phyloP scores from a whole-genome alignment of 2,797 vertebrate genomes.

The Macropus fuliginosus region DNA sequence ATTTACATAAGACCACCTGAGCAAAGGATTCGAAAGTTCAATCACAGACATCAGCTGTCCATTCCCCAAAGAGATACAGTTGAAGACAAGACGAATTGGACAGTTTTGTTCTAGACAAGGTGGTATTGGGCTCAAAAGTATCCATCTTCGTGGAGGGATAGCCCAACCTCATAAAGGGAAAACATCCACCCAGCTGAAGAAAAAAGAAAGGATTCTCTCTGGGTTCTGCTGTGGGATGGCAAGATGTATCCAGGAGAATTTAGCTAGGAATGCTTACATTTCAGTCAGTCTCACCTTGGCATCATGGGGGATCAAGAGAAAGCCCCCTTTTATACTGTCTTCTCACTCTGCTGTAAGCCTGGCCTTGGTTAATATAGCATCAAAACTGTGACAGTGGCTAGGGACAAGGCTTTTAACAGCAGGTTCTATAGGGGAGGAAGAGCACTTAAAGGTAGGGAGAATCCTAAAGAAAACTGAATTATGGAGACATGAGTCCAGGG shows the following conservation, averaged over 20 bases:
- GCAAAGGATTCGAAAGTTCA: not conserved
- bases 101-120: not conserved
- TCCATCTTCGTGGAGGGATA: not conserved
- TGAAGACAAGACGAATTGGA: not conserved
- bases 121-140: not conserved
- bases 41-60: not conserved
- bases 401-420: not conserved
- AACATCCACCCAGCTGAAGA: not conserved
- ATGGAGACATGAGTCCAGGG: conserved; percentile 13
- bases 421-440: not conserved
- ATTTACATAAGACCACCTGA: not conserved
- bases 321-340: not conserved
- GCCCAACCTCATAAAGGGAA: not conserved
- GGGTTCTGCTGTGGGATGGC: not conserved
- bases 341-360: not conserved
- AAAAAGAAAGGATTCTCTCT: not conserved
- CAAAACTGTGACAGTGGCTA: not conserved
- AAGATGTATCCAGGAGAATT: not conserved
- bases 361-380: not conserved
- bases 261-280: not conserved
- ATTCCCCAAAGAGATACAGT: not conserved
- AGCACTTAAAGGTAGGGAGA: not conserved
- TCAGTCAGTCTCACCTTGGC: not conserved
- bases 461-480: not conserved
- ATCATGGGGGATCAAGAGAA: not conserved